Evolutionary conservation across 2,888 invertebrate species (phyloP), one percentile per base, ranked within the genome.

Genomic region (Alitta virens): DNA sequence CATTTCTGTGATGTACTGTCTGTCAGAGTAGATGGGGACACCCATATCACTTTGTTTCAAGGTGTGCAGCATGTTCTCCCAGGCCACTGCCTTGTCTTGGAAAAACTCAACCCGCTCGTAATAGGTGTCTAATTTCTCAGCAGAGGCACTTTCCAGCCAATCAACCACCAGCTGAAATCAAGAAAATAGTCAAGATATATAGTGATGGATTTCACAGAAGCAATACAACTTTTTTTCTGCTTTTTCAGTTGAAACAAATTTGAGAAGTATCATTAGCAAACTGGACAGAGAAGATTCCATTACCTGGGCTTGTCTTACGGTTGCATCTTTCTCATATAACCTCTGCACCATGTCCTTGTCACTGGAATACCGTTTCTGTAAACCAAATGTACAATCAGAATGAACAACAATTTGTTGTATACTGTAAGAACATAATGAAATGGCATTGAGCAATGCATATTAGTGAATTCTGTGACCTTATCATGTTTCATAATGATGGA

Each of bases 61-160:
- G 73, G 91, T 89, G 81, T 92, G 91, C 23, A 94, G 84, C 1
- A 94, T 94, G 78, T 95, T 94, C 79, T 94, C 92, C 83, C 94
- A 94, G 33, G 91, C 91, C 52, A 92, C 87, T 58, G 91, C 89
- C 72, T 86, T 86, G 79, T 94, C 94, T 33, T 91, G 89, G 77
- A 90, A 92, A 75, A 91, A 89, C 62, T 89, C 86, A 14, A 88
- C 84, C 63, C 86, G 77, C 52, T 82, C 83, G 42, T 84, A 82
- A 61, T 79, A 72, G 56, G 81, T 69, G 69, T 82, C 77, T 57
- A 79, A 70, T 43, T 85, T 83, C 68, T 88, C 88, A 7, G 86
- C 82, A 21, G 92, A 90, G 78, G 90, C 91, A 43, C 88, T 87
- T 82, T 96, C 96, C 58, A 96, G 80, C 96, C 96, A 96, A 81